phyloP scores from a whole-genome alignment of 1,140 invertebrate species.

The Penaeus vannamei region DNA sequence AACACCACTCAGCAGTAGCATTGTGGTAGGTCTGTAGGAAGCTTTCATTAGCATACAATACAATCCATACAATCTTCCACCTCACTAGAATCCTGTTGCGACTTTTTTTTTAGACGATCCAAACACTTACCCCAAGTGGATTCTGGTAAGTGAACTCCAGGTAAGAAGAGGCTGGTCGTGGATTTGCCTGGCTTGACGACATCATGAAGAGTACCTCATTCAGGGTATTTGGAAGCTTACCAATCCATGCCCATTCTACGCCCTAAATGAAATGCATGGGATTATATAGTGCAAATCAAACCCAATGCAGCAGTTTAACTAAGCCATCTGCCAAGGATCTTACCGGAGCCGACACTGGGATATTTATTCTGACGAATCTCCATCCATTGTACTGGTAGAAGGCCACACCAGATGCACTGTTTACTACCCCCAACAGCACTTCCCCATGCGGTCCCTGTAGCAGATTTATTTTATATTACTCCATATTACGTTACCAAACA shows the following conservation, averaged over 20 bases:
- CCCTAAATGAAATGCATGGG: not conserved
- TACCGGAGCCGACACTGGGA: not conserved
- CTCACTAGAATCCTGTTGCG: no score
- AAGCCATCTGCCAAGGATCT: not conserved
- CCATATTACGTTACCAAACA: not conserved
- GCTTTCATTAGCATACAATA: no score
- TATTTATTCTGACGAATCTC: slow-evolving; percentile 21
- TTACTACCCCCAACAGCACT: slow-evolving; percentile 33
- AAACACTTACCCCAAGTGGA: slow-evolving; percentile 11
- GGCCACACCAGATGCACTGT: slow-evolving; percentile 10
- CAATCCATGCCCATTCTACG: slow-evolving; percentile 25
- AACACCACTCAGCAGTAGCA: no score
- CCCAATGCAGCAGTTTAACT: no score
- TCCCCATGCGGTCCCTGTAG: slow-evolving; percentile 27
- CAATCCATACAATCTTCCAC: no score
- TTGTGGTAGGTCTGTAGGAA: no score
- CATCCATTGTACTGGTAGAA: slow-evolving; percentile 58
- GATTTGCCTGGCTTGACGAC: not conserved
- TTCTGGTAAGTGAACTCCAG: slow-evolving; percentile 2
- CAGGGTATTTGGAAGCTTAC: not conserved
- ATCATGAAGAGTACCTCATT: not conserved
- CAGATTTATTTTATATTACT: no score
- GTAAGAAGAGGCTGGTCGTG: slow-evolving; percentile 4
- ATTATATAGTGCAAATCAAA: no score
- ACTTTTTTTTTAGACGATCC: not conserved